phyloP scores from a whole-genome alignment of 2,113 vertebrate genomes.

The Corythoichthys haematopterus region DNA sequence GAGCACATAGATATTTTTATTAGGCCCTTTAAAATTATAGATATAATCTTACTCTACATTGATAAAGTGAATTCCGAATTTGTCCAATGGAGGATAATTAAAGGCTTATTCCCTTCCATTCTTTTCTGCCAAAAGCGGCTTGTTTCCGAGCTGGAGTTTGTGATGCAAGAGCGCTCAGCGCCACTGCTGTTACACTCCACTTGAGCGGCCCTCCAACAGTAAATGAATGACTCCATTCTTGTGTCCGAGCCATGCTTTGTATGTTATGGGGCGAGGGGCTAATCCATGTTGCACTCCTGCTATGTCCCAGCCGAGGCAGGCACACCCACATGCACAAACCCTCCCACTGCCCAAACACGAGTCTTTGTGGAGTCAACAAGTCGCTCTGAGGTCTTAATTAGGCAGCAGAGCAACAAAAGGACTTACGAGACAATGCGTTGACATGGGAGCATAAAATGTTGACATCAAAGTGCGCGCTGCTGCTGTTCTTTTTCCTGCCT shows the following conservation, averaged over 20 bases:
- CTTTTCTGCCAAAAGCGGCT: background rate
- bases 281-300: slow-evolving; percentile 29
- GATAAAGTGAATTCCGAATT: background rate
- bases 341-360: slow-evolving; percentile 34
- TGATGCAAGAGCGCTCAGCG: slow-evolving; percentile 1
- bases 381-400: slow-evolving; percentile 71
- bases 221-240: slow-evolving; percentile 36
- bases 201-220: slow-evolving; percentile 18
- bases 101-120: background rate
- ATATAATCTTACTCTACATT: no score
- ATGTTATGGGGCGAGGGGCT: background rate
- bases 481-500: slow-evolving; percentile 39
- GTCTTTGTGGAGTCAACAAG: slow-evolving; percentile 69
- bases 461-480: slow-evolving; percentile 60
- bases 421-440: slow-evolving; percentile 57
- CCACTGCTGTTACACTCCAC: slow-evolving; percentile 7
- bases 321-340: slow-evolving; percentile 22
- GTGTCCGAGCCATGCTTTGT: slow-evolving; percentile 20
- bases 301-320: slow-evolving; percentile 24
- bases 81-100: background rate
- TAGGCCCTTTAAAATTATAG: no score
- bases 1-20: no score
- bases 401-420: slow-evolving; percentile 63
- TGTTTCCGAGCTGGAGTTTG: background rate
- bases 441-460: slow-evolving; percentile 61